Evolutionary conservation across 2,113 vertebrate species (phyloP), one percentile per base, ranked within the genome.

Genomic region (Myxocyprinus asiaticus): DNA sequence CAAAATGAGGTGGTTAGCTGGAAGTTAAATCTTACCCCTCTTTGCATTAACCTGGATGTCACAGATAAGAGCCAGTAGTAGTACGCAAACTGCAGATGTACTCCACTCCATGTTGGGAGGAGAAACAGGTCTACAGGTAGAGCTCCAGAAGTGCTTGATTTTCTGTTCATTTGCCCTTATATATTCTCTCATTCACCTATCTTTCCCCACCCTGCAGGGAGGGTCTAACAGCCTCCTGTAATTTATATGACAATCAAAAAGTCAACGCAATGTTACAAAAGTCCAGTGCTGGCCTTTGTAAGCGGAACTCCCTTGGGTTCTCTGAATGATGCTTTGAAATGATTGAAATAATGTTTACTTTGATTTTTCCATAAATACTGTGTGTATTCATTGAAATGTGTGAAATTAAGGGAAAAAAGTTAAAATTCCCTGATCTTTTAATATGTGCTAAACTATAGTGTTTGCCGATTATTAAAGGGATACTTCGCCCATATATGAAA

Each of bases 21-120:
- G 55, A n/a, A n/a, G 15, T 58, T 58, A 2, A 15, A 14, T 65
- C 89, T 91, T 90, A 94, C 92, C 90, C 66, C 62, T 78, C 67
- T 77, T 83, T 77, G 86, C 80, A 58, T 90, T 79, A 45, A 87
- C 84, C 47, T 86, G 74, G 3, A 4, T 55, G 63, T 80, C 61
- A 63, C 64, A 83, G 48, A 42, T 50, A 43, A 91, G 45, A 47
- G 50, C 73, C 68, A 91, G 77, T 42, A 82, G 79, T 17, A 90
- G 70, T n/a, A 85, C 71, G 82, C 85, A 90, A 78, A 87, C 72
- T 85, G 80, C 78, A 76, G 85, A 70, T 63, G 43, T 63, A 43
- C 8, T 86, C 89, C 85, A 80, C 76, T 73, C 76, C 92, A 93
- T 93, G 7, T 3, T 88, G 83, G 81, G 12, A 72, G 58, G 63